Percentiles rank a stretch among this genome's conserved stretches.
Conservation (phyloP, 37 sponge, comb jelly and placozoan species). For the Cliona cf. orientalis region DNA sequence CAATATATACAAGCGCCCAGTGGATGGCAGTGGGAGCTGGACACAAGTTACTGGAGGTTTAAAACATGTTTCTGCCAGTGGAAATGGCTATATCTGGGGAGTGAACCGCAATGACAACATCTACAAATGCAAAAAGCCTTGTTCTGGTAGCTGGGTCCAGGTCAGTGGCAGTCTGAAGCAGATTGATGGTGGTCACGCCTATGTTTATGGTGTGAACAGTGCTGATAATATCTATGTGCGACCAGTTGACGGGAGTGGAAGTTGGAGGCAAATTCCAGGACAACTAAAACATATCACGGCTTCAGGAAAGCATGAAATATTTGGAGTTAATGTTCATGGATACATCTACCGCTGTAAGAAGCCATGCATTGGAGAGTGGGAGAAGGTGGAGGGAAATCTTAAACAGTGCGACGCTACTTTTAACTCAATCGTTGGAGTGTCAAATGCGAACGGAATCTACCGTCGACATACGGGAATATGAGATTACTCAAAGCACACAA, state of each 20-base stretch:
- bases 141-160: slow-evolving; percentile 36
- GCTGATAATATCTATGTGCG: slow-evolving; percentile 16
- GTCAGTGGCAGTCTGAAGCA: slow-evolving; percentile 39
- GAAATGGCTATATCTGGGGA: slow-evolving; percentile 81
- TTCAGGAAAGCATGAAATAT: slow-evolving; percentile 58
- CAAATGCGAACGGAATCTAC: no score
- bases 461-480: no score
- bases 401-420: slow-evolving; percentile 52
- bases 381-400: slow-evolving; percentile 28
- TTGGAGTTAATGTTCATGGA: slow-evolving; percentile 19
- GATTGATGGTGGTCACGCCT: slow-evolving; percentile 51
- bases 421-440: slow-evolving; percentile 38
- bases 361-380: slow-evolving; percentile 68
- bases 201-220: slow-evolving; percentile 54
- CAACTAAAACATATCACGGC: slow-evolving; percentile 48
- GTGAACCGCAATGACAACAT: slow-evolving; percentile 31
- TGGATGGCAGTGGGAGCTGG: slow-evolving; percentile 68
- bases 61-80: slow-evolving; percentile 73
- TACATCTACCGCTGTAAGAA: slow-evolving; percentile 65
- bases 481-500: no score
- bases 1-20: slow-evolving; percentile 30
- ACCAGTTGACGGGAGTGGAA: slow-evolving; percentile 61
- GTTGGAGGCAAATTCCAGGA: slow-evolving; percentile 42
- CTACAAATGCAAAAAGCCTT: slow-evolving; percentile 80
- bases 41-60: slow-evolving; percentile 24